A percentile compares a stretch with the other conserved stretches of the same genome.
Evolutionary conservation across 1,140 invertebrate genomes (phyloP).

Genomic region (Eueides isabella): DNA sequence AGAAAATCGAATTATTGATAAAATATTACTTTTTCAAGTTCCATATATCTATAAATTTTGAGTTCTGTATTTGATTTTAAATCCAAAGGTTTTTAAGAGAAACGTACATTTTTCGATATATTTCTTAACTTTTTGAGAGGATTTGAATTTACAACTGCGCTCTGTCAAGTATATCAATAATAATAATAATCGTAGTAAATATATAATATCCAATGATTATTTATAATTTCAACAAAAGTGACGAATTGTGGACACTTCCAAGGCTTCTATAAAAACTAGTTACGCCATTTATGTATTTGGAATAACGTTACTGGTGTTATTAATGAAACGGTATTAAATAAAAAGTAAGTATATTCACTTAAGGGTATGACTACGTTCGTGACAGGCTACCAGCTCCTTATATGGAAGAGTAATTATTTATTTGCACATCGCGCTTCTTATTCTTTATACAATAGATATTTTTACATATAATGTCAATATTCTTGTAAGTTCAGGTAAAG

Average conservation of each 20-base stretch:
- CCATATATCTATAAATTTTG: not conserved
- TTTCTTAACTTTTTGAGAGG: not conserved
- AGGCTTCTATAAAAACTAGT: slow-evolving; percentile 45
- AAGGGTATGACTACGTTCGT: slow-evolving; percentile 44
- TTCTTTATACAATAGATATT: slow-evolving; percentile 11
- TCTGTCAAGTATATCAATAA: too few relatives aligned
- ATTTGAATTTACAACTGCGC: too few relatives aligned
- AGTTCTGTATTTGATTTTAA: not conserved
- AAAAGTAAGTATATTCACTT: slow-evolving; percentile 39
- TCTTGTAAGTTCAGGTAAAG: not conserved
- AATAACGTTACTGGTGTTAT: slow-evolving; percentile 56
- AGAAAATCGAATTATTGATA: not conserved
- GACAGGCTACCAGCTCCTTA: slow-evolving; percentile 46
- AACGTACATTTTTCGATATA: not conserved
- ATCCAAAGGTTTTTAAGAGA: too few relatives aligned
- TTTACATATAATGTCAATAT: not conserved
- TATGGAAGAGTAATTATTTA: slow-evolving; percentile 69
- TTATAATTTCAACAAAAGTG: not conserved
- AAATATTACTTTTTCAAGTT: not conserved
- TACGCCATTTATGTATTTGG: slow-evolving; percentile 51
- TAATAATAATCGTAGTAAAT: not conserved
- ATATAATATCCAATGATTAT: not conserved
- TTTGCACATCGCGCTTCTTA: slow-evolving; percentile 49
- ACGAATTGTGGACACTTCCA: slow-evolving; percentile 13
- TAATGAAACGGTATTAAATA: slow-evolving; percentile 49